Evolutionary conservation across 2,797 vertebrate species (phyloP).

Genomic region (Myripristis jacobus): DNA sequence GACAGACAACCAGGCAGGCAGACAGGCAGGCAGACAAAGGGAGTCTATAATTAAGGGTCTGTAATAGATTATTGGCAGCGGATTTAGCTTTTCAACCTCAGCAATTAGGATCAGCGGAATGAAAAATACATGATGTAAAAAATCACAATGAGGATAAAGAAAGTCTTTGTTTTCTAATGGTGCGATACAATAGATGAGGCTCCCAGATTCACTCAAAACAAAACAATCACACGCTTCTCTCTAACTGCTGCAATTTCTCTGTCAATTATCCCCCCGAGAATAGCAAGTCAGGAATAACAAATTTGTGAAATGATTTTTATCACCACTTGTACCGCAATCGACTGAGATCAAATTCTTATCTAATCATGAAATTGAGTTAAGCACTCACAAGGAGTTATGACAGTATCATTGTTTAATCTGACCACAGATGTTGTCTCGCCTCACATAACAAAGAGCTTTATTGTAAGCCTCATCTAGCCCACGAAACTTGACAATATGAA

Average conservation of each 20-base stretch:
- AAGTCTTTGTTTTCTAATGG: slow-evolving; percentile 15
- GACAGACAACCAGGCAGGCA: slow-evolving; percentile 21
- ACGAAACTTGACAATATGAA: background rate
- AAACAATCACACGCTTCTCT: background rate
- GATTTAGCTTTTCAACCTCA: slow-evolving; percentile 6
- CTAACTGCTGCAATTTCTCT: slow-evolving; percentile 9
- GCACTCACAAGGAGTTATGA: background rate
- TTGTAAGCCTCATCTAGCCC: background rate
- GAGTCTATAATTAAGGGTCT: slow-evolving; percentile 8
- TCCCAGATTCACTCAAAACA: slow-evolving; percentile 16
- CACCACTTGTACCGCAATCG: background rate
- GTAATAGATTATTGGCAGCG: slow-evolving; percentile 21
- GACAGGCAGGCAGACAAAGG: slow-evolving; percentile 1
- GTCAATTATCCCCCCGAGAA: slow-evolving; percentile 15
- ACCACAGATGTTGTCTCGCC: background rate
- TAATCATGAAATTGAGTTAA: background rate
- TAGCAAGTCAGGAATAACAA: slow-evolving; percentile 4
- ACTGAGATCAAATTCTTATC: too few relatives aligned
- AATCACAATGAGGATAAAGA: slow-evolving; percentile 23
- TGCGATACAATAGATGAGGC: slow-evolving; percentile 17
- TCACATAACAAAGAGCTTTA: background rate
- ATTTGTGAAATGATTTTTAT: background rate
- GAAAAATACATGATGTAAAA: slow-evolving; percentile 18
- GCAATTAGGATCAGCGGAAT: slow-evolving; percentile 13
- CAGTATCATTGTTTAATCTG: slow-evolving; percentile 3